Base-by-base conservation (phyloP, 2,797 vertebrate species). In the Enteromius radiatus region DNA sequence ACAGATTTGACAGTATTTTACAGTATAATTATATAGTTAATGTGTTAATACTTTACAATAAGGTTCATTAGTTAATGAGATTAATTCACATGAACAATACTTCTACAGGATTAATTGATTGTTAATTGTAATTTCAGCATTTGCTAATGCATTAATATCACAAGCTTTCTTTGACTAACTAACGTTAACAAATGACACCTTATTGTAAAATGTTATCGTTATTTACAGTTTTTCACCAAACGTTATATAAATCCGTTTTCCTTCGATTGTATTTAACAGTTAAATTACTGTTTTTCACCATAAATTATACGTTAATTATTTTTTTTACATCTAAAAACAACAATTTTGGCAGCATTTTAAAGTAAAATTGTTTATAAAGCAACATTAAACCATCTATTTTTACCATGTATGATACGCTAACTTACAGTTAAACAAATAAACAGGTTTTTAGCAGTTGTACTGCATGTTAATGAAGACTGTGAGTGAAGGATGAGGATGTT, bases 401-500 rank as follows among this genome's bases (percentile, higher is more conserved):
- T 21, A 64, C 31, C 1, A 1, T 19, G 0, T 36, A 5, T 21
- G 4, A 56, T 38, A 67, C 12, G 33, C 33, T n/a, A 38, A 33
- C 61, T 2, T n/a, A 14, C 19, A 7, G 7, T 38, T 38, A 38
- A 36, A 36, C 36, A 36, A 43, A 43, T 43, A 11, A 43, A 11
- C 9, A 11, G 10, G 41, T 43, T 11, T 10, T 56, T 11, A 14
- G 12, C 23, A 61, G 59, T 7, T 63, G 26, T 31, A 6, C 26
- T 4, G 17, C 3, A 5, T 19, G 26, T 33, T 21, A 52, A 6
- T 52, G 69, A 49, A 31, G 5, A 33, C 3, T 21, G 1, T 4
- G 69, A 49, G 70, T 73, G 69, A 71, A 49, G 17, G 17, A 3
- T 73, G 69, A 31, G 26, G 14, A 28, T 61, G 17, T 78, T 76